These are phyloP conservation scores for Ennomos erosarius DNA, from an alignment of 2,888 invertebrate genomes.

Conservation along the genomic window DNA sequence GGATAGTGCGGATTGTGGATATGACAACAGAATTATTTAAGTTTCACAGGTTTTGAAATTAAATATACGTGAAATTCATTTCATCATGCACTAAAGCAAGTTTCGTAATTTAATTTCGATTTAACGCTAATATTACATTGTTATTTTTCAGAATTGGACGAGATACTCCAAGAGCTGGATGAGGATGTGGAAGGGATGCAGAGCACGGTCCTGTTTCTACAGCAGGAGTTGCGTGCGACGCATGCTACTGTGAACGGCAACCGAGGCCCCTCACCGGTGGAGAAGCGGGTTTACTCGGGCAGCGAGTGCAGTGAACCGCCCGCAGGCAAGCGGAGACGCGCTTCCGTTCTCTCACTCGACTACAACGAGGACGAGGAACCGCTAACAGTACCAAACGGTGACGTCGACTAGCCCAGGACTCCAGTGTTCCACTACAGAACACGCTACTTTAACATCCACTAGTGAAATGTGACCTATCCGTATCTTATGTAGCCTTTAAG, in stretches of 20 bases:
- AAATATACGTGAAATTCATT: too few species aligned
- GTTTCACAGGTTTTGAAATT: too few species aligned
- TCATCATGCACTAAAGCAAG: too few species aligned
- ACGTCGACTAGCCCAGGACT: conserved; percentile 80
- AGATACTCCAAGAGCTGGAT: conserved; percentile 97
- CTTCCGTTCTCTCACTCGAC: conserved; percentile 89
- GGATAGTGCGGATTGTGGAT: too few species aligned
- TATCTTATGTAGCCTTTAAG: conserved; percentile 48
- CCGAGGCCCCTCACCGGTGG: conserved; percentile 59
- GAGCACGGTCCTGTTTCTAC: conserved; percentile 97
- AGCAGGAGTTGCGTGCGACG: conserved; percentile 95
- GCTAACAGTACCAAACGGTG: conserved; percentile 89
- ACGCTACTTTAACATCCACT: conserved; percentile 60
- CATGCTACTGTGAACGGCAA: conserved; percentile 77
- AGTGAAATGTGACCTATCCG: conserved; percentile 63
- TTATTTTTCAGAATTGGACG: conserved; percentile 92
- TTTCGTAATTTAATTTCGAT: too few species aligned
- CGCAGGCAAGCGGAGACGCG: conserved; percentile 88
- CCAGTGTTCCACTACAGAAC: conserved; percentile 60
- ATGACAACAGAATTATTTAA: too few species aligned
- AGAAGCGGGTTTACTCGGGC: conserved; percentile 76
- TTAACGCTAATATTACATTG: conserved; percentile 11
- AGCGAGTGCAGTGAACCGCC: conserved; percentile 77
- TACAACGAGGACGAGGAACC: conserved; percentile 91
- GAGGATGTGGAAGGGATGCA: conserved; percentile 99